Evolutionary conservation across 30 jellyfish, hydroid and myxozoan genomes (phyloP), one percentile per base, ranked within the genome.

Genomic region (Turritopsis dohrnii): DNA sequence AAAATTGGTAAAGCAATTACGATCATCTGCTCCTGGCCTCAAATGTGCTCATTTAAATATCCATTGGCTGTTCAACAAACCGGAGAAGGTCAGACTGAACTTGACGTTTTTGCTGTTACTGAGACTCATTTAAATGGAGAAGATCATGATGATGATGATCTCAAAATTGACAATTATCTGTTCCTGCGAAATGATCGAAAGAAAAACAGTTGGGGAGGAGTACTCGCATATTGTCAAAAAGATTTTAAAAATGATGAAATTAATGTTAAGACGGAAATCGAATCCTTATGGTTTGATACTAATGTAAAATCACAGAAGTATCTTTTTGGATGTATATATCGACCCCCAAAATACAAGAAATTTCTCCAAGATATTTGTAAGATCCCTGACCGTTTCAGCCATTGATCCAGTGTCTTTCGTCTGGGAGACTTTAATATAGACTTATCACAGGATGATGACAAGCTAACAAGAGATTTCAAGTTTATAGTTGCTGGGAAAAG

Each of bases 341-440:
- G 76, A 5, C 76, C 76, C 8, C 76, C 76, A 66, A 66, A 66
- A 66, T 66, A n/a, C 76, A 66, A 66, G 17, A 66, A 66, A 66
- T 3, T 66, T 17, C 76, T 66, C 76, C 76, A 66, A 66, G 76
- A 17, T 66, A 66, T 66, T 17, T 3, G 17, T 17, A 3, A 3
- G 30, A 26, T 66, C 76, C 76, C 17, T 22, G 76, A 66, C 27
- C 29, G 17, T 66, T 3, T 66, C 8, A 3, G 30, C 17, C 76
- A 66, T 17, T 1, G 76, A 17, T 66, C 76, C 76, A 66, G 17
- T 17, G 17, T 66, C 4, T 66, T 66, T 66, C 76, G 7, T 3
- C 76, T 66, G 5, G 76, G 76, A 66, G 76, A 66, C 17, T 66
- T 66, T 26, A 66, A 66, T 66, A 66, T 66, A 66, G 76, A 66